Conservation (phyloP, 2,113 vertebrate species). For the Alouatta palliata region DNA sequence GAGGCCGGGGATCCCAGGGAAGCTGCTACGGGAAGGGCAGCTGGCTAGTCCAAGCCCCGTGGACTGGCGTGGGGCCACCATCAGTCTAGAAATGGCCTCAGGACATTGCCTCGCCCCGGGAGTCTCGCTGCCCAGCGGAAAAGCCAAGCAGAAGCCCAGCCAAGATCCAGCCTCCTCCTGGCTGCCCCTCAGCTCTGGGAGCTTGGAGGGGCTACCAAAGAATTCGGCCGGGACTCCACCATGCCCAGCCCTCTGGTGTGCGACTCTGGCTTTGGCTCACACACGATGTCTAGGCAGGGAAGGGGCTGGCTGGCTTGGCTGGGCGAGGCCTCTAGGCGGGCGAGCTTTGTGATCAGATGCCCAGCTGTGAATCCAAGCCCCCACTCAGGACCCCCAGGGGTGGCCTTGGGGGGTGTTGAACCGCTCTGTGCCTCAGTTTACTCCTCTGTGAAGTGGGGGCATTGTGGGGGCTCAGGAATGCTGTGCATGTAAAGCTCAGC, state of each 20-base stretch:
- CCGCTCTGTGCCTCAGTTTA: not conserved
- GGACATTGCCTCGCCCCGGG: accelerated
- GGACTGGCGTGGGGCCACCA: not conserved
- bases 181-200: not conserved
- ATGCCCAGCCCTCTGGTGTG: not conserved
- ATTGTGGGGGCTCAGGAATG: accelerated
- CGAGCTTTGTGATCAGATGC: not conserved
- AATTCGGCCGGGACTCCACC: not conserved
- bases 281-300: not conserved
- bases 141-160: not conserved
- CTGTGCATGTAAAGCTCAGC: accelerated
- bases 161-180: accelerated
- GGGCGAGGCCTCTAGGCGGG: not conserved
- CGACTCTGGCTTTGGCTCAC: not conserved
- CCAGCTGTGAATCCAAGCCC: not conserved
- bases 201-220: not conserved
- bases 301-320: not conserved
- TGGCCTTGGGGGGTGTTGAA: not conserved
- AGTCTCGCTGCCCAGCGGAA: not conserved
- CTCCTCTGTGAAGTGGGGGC: not conserved
- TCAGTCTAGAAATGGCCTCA: not conserved
- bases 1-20: not conserved
- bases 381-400: accelerated
- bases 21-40: not conserved
- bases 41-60: not conserved